Conservation (phyloP, 2,888 invertebrate species). For the Cephus rjabovi region DNA sequence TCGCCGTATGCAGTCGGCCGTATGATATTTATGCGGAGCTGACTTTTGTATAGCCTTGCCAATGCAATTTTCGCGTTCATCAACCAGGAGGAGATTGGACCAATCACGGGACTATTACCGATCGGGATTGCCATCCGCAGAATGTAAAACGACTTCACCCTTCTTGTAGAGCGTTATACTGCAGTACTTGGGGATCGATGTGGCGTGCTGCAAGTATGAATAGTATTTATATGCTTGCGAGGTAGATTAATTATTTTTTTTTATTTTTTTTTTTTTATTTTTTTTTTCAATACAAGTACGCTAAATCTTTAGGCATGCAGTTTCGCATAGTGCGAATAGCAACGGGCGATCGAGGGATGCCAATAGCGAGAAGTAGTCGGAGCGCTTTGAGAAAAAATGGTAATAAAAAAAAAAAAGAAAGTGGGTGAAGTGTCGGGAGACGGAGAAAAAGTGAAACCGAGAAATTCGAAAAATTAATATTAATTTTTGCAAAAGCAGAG, state of each 20-base stretch:
- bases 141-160: background rate
- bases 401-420: no score
- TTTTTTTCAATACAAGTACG: no score
- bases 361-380: background rate
- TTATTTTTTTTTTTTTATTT: no score
- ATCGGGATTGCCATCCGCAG: slow-evolving; percentile 20
- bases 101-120: slow-evolving; percentile 38
- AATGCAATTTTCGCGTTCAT: slow-evolving; percentile 40
- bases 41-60: slow-evolving; percentile 7
- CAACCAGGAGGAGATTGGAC: slow-evolving; percentile 37
- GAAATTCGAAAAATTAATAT: slow-evolving; percentile 31
- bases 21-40: background rate
- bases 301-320: no score
- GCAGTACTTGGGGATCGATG: background rate
- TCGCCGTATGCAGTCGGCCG: background rate
- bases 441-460: slow-evolving; percentile 13
- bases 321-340: no score
- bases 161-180: background rate
- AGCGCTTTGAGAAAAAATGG: background rate
- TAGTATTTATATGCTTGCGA: background rate
- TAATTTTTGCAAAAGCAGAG: slow-evolving; percentile 32
- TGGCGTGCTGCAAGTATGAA: background rate
- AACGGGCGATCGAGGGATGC: background rate
- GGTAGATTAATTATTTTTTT: background rate
- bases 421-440: background rate